Percentiles rank a stretch among this genome's conserved stretches.
These are phyloP conservation scores for Luperina nickerlii DNA, from an alignment of 2,888 invertebrate species.

Conservation along the genomic window DNA sequence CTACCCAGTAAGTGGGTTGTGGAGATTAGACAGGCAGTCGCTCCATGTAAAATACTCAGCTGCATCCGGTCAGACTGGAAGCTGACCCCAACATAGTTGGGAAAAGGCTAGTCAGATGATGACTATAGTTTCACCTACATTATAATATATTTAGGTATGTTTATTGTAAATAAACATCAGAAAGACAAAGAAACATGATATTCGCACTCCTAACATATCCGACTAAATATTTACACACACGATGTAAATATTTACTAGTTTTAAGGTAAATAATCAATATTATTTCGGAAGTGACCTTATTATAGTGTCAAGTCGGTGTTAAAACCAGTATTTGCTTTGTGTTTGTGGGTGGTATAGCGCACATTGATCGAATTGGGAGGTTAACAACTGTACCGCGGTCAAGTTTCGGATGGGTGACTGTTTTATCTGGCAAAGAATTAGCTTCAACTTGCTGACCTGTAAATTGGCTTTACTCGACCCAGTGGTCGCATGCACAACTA, in stretches of 20 bases:
- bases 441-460: neutral
- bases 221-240: constrained; percentile 15
- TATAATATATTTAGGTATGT: neutral
- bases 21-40: too few relatives aligned
- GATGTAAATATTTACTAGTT: constrained; percentile 51
- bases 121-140: neutral
- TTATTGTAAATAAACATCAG: neutral
- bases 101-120: neutral
- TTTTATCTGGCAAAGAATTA: neutral
- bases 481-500: neutral
- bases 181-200: constrained; percentile 37
- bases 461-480: too few relatives aligned
- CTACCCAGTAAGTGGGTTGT: too few relatives aligned
- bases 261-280: constrained; percentile 39
- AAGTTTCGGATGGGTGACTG: neutral
- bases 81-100: neutral
- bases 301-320: constrained; percentile 21
- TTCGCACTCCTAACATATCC: neutral
- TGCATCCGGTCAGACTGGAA: neutral
- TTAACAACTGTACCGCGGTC: neutral
- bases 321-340: constrained; percentile 7
- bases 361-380: neutral
- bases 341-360: neutral
- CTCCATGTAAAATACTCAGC: neutral
- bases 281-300: constrained; percentile 51